phyloP scores from a whole-genome alignment of 2,113 vertebrate genomes.

The Apaloderma vittatum region DNA sequence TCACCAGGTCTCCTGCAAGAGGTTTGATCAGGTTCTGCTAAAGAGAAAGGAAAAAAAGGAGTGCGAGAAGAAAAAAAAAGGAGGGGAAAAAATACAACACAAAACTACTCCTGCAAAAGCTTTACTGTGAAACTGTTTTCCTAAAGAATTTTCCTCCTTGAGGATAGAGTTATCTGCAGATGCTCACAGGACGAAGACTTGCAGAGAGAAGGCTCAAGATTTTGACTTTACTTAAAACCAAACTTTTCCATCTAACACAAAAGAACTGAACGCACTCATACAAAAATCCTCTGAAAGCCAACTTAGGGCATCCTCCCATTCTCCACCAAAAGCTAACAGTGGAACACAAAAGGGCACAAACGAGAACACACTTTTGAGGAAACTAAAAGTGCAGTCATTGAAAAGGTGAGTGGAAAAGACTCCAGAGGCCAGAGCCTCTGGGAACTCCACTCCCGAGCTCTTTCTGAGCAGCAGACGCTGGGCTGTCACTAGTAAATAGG shows the following conservation, averaged over 20 bases:
- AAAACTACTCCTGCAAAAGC: background rate
- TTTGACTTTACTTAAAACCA: background rate
- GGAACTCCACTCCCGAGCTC: background rate
- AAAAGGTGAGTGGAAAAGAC: background rate
- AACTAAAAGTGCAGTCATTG: background rate
- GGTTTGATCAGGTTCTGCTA: background rate
- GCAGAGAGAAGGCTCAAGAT: background rate
- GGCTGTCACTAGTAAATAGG: background rate
- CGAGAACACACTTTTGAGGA: background rate
- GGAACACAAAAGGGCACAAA: background rate
- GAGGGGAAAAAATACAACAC: no score
- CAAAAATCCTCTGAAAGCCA: background rate
- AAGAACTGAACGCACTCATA: background rate
- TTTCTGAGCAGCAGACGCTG: background rate
- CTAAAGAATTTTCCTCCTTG: background rate
- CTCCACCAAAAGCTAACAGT: background rate
- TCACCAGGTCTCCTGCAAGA: background rate
- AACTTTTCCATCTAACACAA: background rate
- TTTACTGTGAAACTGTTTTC: background rate
- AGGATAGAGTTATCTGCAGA: background rate
- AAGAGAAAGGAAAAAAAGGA: background rate
- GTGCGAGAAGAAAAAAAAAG: background rate
- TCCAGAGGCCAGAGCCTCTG: constrained; percentile 12
- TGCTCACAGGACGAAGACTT: background rate
- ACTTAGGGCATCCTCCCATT: background rate